phyloP scores from a whole-genome alignment of 2,888 invertebrate species.

The Acronicta leporina region DNA sequence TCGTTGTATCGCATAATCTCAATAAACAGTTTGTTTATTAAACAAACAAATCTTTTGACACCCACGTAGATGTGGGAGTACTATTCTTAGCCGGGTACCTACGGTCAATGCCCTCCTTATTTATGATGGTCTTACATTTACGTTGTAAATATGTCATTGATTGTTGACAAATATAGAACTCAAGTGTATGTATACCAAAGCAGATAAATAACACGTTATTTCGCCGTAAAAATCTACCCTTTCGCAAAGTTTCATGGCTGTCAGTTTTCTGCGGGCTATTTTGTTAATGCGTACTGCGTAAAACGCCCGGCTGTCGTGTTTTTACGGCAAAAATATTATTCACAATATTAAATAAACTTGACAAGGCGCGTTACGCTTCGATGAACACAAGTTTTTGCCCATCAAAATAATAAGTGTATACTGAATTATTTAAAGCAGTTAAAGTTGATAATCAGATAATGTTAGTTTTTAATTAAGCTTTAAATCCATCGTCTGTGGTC shows the following conservation, averaged over 20 bases:
- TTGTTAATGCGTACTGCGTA: background rate
- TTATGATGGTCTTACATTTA: slow-evolving; percentile 15
- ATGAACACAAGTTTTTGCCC: background rate
- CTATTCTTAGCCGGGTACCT: slow-evolving; percentile 23
- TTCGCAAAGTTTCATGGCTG: no score
- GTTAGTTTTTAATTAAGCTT: background rate
- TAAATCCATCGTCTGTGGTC: background rate
- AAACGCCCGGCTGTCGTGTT: background rate
- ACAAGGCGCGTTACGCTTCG: background rate
- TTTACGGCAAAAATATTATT: background rate
- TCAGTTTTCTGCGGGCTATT: background rate
- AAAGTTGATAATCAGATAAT: no score
- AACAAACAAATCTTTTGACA: slow-evolving; percentile 4
- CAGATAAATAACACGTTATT: background rate
- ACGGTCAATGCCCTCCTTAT: slow-evolving; percentile 30
- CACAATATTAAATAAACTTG: background rate
- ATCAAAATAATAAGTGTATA: background rate
- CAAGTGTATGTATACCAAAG: background rate
- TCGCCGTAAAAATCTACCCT: background rate
- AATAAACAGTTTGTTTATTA: no score
- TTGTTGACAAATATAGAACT: background rate
- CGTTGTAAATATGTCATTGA: slow-evolving; percentile 18
- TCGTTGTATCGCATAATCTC: no score
- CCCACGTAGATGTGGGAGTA: slow-evolving; percentile 26
- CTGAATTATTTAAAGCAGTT: background rate